Evolutionary conservation across 2,113 vertebrate species (phyloP), one percentile per base, ranked within the genome.

Genomic region (Eulemur macaco): DNA sequence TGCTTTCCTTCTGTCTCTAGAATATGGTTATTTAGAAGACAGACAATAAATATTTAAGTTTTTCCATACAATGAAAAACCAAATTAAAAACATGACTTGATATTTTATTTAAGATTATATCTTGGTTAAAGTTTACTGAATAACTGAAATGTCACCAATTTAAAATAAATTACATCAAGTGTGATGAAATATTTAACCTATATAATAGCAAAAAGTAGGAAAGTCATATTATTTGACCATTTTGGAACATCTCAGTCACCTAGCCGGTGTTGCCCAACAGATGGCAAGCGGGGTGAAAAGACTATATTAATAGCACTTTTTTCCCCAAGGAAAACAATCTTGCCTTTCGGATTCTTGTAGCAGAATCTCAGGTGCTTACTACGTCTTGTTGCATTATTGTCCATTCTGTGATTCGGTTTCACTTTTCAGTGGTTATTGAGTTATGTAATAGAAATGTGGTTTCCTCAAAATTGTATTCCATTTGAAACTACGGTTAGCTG

Each of bases 31-130:
- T 78, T 60, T 73, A 71, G 5, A 56, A 86, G 42, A 64, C 5
- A 82, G 56, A 58, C 31, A 74, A 84, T 66, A 56, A 37, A 37
- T 58, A 31, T n/a, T 93, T 85, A 71, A 87, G 31, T n/a, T 50
- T 54, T 68, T 58, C 42, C 34, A 25, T 63, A 13, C 17, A 29
- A 45, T 73, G 69, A 66, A 83, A 64, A 69, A 52, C 29, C 23
- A 74, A 82, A 78, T 78, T 27, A 56, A 42, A 89, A 78, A 74
- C 17, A 39, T 80, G 63, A 18, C 11, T 95, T 91, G 63, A 31
- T 74, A 63, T 47, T 82, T 97, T 39, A 66, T 74, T 94, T 87
- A 76, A 87, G 85, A 52, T 88, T 88, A 7, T 93, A 50, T 34
- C 52, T 71, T 66, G 10, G 21, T 80, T 92, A 52, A 64, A 1